Evolutionary conservation across 2,797 vertebrate species (phyloP), one percentile per base, ranked within the genome.

Genomic region (Centroberyx gerrardi): DNA sequence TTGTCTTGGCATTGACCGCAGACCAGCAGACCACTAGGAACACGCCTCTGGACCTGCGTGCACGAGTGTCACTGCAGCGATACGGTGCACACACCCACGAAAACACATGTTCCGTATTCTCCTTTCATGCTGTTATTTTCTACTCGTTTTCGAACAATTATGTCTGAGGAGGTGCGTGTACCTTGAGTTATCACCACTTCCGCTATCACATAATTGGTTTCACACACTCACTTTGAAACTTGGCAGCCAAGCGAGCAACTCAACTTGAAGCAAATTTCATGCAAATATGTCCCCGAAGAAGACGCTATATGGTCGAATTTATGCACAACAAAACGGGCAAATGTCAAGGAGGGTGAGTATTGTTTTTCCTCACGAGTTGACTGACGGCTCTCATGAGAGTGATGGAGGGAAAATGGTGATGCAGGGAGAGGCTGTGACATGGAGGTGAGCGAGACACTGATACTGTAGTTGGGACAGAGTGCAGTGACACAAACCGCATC

Each of bases 1-100:
- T 86, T 78, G 88, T 91, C 85, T 87, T 82, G 81, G 68, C 84
- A 85, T 71, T 85, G 81, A 84, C 86, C 88, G 64, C 62, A 78
- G 62, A 78, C 55, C 62, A 40, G 56, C 78, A 83, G 74, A 65
- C 0, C n/a, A 15, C 40, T 6, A 38, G 55, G 68, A 59, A 13
- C 80, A 62, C 29, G 29, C 51, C 38, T 48, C 51, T 36, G 60
- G 18, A 72, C 56, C 9, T 29, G 68, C 59, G 68, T 83, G 78
- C 80, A 10, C 9, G 9, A 53, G 80, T 75, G 77, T 72, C 80
- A 74, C 61, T 31, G 52, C 53, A 36, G 40, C 27, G 76, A 78
- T 71, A 78, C 81, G 76, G 69, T 49, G 68, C 17, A 53, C 68
- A 62, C 75, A 42, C 70, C 40, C 67, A 55, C 4, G 27, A 36